phyloP scores from a whole-genome alignment of 2,797 vertebrate genomes.

The Heliangelus exortis region DNA sequence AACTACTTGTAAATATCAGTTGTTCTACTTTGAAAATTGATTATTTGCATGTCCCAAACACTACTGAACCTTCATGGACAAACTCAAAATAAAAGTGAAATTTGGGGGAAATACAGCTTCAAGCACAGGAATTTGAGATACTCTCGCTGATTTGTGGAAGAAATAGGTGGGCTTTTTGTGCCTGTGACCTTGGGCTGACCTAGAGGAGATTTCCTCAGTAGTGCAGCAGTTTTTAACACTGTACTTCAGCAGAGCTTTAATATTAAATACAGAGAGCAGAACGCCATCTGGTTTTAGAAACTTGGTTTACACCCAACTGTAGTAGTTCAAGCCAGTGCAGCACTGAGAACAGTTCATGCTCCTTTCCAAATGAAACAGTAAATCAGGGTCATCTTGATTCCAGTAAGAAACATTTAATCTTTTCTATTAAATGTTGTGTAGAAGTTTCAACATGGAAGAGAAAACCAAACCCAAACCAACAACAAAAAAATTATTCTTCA shows the following conservation, averaged over 20 bases:
- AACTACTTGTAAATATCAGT: neutral
- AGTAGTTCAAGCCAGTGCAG: neutral
- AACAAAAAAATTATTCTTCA: neutral
- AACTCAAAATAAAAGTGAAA: neutral
- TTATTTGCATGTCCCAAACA: fast-evolving
- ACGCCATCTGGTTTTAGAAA: slow-evolving; percentile 33
- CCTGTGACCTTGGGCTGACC: neutral
- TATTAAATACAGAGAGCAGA: neutral
- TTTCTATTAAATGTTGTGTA: fast-evolving
- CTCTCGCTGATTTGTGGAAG: neutral
- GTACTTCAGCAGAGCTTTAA: neutral
- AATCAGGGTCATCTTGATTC: slow-evolving; percentile 4
- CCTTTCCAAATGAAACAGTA: neutral
- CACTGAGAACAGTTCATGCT: neutral
- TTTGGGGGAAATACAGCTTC: neutral
- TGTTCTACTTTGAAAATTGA: neutral
- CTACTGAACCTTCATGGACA: neutral
- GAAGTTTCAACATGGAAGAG: fast-evolving
- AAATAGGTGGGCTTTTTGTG: neutral
- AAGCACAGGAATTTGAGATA: neutral
- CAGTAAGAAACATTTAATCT: neutral
- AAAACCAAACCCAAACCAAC: neutral
- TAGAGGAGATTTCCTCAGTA: neutral
- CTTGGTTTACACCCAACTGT: slow-evolving; percentile 41
- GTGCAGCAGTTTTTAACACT: neutral